phyloP scores from a whole-genome alignment of 2,888 invertebrate species.

The Mythimna ferrago region DNA sequence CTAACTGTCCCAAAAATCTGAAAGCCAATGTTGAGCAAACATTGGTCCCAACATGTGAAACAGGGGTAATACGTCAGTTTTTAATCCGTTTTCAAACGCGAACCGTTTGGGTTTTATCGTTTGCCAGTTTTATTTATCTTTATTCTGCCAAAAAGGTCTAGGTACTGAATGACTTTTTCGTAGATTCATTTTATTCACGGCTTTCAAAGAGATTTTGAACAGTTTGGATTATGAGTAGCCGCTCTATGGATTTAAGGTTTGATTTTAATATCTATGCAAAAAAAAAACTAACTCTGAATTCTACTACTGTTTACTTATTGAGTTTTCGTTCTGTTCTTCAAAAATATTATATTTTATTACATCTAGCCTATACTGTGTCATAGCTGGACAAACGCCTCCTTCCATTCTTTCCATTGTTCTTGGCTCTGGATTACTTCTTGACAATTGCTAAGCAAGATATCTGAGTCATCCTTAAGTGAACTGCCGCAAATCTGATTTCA shows the following conservation, averaged over 20 bases:
- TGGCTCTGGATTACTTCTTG: too few relatives aligned
- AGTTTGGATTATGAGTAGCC: conserved; percentile 14
- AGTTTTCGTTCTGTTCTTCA: too few relatives aligned
- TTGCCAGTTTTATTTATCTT: conserved; percentile 64
- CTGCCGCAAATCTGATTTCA: too few relatives aligned
- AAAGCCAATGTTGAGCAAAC: conserved; percentile 42
- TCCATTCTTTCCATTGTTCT: too few relatives aligned
- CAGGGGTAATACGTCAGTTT: conserved; percentile 74
- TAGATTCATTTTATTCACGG: background rate
- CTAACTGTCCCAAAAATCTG: background rate
- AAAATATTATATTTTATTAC: too few relatives aligned
- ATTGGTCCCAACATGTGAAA: conserved; percentile 47
- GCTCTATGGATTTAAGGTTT: background rate
- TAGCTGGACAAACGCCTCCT: too few relatives aligned
- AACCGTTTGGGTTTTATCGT: conserved; percentile 68
- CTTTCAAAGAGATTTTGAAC: background rate
- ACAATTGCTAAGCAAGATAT: too few relatives aligned
- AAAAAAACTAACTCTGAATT: too few relatives aligned
- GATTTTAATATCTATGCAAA: background rate
- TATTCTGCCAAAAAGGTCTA: conserved; percentile 40
- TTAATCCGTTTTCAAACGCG: conserved; percentile 80
- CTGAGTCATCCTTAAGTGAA: too few relatives aligned
- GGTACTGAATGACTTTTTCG: conserved; percentile 27
- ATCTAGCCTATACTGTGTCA: too few relatives aligned
- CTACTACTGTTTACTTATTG: too few relatives aligned